Evolutionary conservation across 2,888 invertebrate genomes (phyloP).

Genomic region (Drosophila kuntzei): DNA sequence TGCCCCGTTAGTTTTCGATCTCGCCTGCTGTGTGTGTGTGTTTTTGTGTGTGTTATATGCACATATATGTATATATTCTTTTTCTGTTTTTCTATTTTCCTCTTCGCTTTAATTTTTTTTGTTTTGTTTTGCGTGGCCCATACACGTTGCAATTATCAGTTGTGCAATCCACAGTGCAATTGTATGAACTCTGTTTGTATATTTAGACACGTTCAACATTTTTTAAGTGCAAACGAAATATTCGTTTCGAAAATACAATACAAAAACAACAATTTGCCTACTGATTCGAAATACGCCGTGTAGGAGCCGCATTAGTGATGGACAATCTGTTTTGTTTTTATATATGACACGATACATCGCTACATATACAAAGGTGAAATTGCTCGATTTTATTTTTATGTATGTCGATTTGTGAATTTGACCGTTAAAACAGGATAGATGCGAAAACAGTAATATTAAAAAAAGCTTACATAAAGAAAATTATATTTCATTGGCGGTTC

Average conservation of each 20-base stretch:
- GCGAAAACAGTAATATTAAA: too few species aligned
- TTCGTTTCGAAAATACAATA: not conserved
- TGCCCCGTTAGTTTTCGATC: constrained; percentile 34
- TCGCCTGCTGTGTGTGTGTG: constrained; percentile 38
- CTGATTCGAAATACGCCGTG: constrained; percentile 20
- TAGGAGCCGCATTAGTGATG: constrained; percentile 35
- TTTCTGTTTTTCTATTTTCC: constrained; percentile 4
- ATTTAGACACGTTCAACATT: constrained; percentile 8
- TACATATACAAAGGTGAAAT: not conserved
- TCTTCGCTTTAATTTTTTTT: constrained; percentile 23
- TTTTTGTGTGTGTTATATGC: not conserved
- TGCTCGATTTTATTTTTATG: too few species aligned
- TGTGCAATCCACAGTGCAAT: constrained; percentile 7
- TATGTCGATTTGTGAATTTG: too few species aligned
- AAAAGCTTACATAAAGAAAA: too few species aligned
- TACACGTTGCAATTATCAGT: constrained; percentile 45
- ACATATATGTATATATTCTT: constrained; percentile 1
- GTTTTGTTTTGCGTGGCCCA: constrained; percentile 43
- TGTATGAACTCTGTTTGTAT: not conserved
- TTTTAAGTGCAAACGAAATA: not conserved
- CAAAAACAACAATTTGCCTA: constrained; percentile 1
- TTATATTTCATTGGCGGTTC: too few species aligned
- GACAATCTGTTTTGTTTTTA: not conserved
- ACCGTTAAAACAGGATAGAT: too few species aligned
- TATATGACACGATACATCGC: not conserved